Evolutionary conservation across 1,140 invertebrate genomes (phyloP), one percentile per base, ranked within the genome.

Genomic region (Penaeus indicus): DNA sequence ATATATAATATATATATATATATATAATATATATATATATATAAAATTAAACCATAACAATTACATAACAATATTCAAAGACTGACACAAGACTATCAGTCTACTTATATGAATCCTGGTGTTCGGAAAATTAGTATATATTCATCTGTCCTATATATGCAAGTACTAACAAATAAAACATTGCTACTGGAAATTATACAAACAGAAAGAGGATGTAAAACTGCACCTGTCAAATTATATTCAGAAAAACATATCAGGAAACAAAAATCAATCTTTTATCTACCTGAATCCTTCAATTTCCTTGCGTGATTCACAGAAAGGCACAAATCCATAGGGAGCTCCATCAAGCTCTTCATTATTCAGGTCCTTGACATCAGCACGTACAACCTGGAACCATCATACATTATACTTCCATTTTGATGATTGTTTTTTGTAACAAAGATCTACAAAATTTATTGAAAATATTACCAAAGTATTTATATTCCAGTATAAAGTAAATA

Each of bases 301-400:
- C 91, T 94, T 97, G 90, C 98, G 95, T 84, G 97, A 98, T 92
- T 99, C 98, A 94, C 99, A 99, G 94, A 99, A 99, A 5, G 99
- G 99, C 7, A 98, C 99, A 92, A 99, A 99, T 21, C 97, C 99
- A 93, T 99, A 99, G 0, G 99, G 98, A 0, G 99, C 98, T n/a
- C 98, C 98, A 88, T 96, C 97, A 69, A 99, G 94, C 93, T 99
- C 98, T 88, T 99, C 94, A 91, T 98, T 97, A 88, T 97, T 96
- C 25, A 99, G 93, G 93, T 99, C 98, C 93, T 98, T 98, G 91
- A 99, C 94, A 94, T 99, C 98, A 22, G 98, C 96, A 91, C 99
- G 94, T 0, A 99, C 98, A 92, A 99, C 97, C 96, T 97, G 91
- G 61, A 91, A 84, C 81, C 32, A 63, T 16, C 60, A 89, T 16